phyloP scores from a whole-genome alignment of 2,888 invertebrate species.

The Aromia moschata region DNA sequence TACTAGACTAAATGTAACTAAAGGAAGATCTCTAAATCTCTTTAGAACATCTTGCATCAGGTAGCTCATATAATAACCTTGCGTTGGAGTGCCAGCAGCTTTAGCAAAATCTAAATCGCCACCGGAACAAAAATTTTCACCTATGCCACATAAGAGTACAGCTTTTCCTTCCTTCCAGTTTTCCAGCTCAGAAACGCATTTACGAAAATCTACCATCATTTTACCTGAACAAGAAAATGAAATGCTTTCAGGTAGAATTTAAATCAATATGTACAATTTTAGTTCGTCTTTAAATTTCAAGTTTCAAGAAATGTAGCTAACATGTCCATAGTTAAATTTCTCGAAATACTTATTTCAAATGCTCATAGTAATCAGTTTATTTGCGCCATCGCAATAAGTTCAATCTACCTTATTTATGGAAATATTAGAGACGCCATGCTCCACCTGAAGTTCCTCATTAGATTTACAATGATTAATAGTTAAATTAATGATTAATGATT shows the following conservation, averaged over 20 bases:
- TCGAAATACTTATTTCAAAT: too few relatives aligned
- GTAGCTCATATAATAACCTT: constrained; percentile 50
- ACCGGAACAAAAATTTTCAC: constrained; percentile 56
- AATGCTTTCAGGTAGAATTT: constrained; percentile 4
- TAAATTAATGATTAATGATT: too few relatives aligned
- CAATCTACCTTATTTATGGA: too few relatives aligned
- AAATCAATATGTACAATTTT: too few relatives aligned
- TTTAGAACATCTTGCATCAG: constrained; percentile 53
- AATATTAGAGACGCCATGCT: too few relatives aligned
- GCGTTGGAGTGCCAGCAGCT: constrained; percentile 43
- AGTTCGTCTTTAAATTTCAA: too few relatives aligned
- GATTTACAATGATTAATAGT: too few relatives aligned
- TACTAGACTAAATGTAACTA: constrained; percentile 43
- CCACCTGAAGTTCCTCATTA: too few relatives aligned
- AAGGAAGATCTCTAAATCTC: constrained; percentile 34
- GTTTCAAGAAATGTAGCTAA: too few relatives aligned
- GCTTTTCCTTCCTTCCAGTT: constrained; percentile 56
- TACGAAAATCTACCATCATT: constrained; percentile 56
- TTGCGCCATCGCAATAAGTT: too few relatives aligned
- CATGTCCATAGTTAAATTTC: background rate
- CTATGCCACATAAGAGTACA: constrained; percentile 51
- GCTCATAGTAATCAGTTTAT: too few relatives aligned
- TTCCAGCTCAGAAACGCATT: constrained; percentile 50
- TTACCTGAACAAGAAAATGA: constrained; percentile 43
- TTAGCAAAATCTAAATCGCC: constrained; percentile 55